Evolutionary conservation across 2,113 vertebrate species (phyloP).

Genomic region (Ptychochromis oligacanthus): DNA sequence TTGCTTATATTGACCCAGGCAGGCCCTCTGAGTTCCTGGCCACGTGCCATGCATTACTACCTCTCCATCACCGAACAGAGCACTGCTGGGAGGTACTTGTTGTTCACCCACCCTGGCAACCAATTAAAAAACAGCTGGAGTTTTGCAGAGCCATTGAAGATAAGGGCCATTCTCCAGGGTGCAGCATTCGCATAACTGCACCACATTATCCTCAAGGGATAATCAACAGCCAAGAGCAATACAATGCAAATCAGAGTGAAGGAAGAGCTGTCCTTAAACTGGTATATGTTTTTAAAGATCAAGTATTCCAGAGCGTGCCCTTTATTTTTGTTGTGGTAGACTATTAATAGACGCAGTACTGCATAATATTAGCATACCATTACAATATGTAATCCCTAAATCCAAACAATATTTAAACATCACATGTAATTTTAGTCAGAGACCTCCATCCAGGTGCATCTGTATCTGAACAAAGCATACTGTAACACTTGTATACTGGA

Average conservation of each 20-base stretch:
- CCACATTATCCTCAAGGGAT: conserved; percentile 65
- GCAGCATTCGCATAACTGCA: conserved; percentile 62
- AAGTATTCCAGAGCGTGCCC: conserved; percentile 3
- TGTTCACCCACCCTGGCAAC: conserved; percentile 69
- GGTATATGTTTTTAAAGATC: conserved; percentile 40
- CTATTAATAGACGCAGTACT: conserved; percentile 14
- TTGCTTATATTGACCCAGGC: conserved; percentile 65
- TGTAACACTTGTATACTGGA: not conserved
- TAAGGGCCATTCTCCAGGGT: conserved; percentile 71
- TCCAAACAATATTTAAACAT: not conserved
- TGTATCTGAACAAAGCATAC: conserved; percentile 1
- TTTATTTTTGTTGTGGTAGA: conserved; percentile 25
- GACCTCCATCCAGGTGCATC: not conserved
- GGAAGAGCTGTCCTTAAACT: conserved; percentile 42
- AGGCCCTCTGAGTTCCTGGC: conserved; percentile 48
- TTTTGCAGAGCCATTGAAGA: conserved; percentile 74
- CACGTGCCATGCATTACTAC: conserved; percentile 65
- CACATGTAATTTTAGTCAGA: not conserved
- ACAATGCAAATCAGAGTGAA: conserved; percentile 42
- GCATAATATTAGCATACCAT: not conserved
- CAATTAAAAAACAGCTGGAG: conserved; percentile 78
- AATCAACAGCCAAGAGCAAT: conserved; percentile 58
- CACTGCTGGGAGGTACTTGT: conserved; percentile 68
- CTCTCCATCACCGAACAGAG: conserved; percentile 62
- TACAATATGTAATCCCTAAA: not conserved